Evolutionary conservation across 2,113 vertebrate species (phyloP), one percentile per base, ranked within the genome.

Genomic region (Patagioenas fasciata): DNA sequence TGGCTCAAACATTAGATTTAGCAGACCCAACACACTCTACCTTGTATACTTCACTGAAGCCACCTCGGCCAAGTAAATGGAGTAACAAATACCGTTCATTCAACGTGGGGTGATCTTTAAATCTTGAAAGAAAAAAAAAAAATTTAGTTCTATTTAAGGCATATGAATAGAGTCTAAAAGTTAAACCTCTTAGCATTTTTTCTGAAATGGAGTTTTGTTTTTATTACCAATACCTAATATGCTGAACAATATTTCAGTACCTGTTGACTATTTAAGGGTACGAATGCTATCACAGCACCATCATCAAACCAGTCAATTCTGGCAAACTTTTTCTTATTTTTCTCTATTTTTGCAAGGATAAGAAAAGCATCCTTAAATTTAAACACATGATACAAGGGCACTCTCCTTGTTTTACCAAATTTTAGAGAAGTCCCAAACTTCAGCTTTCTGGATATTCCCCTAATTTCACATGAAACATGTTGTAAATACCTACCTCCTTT

Each of bases 31-130:
- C 42, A 58, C 66, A 92, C 65, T 62, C 80, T 98, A 99, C 99
- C 99, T 99, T 99, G 98, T 99, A 99, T 73, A 99, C 99, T 98
- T 99, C 99, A 98, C 99, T 99, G 97, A 99, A 99, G 94, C 99
- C 99, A 88, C 99, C 99, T 98, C 99, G 98, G 88, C 99, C 99
- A 80, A 99, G 98, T 94, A 99, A 98, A 97, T 99, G 99, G 85
- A 99, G 98, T 95, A 99, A 98, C 97, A 99, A 98, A 97, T 99
- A 99, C 70, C 99, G 98, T 89, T 99, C 99, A 95, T 99, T 99
- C 98, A 99, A 96, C 1, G 99, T 99, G 87, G 99, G 99, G 85
- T 99, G 99, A 98, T 99, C 99, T 98, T 99, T 99, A 97, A 99
- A 99, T 98, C 99, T 99, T 65, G 32, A 94, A 84, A 91, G 56